Evolutionary conservation across 2,888 invertebrate species (phyloP), one percentile per base, ranked within the genome.

Genomic region (Sisyra terminalis): DNA sequence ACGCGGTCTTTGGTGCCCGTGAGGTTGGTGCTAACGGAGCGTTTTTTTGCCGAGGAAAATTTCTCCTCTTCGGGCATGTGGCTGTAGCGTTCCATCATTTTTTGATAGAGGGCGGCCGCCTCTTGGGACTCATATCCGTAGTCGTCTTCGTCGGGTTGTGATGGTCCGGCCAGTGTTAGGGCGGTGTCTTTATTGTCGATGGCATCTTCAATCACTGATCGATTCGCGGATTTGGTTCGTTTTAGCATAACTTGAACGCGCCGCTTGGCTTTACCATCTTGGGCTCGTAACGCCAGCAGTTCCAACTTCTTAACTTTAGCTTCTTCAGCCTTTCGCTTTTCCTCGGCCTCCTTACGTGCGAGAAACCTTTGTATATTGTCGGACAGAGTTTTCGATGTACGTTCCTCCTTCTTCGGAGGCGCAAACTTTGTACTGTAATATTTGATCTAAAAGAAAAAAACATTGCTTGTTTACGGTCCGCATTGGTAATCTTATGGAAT

Each of bases 81-180:
- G 51, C 70, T 78, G 51, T 85, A 86, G 57, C 87, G 87, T 50
- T 80, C 79, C 72, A 89, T 83, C 67, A 89, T 76, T 59, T 87
- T 85, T 50, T 78, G 75, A 57, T 88, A 88, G 51, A 80, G 71
- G 18, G 79, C 82, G 35, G 83, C 75, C 2, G 87, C 82, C 58
- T 82, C 82, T 52, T 79, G 80, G 0, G 89, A 89, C 31, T 83
- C 85, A 56, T 87, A 89, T 1, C 89, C 90, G 56, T 89, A 90
- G 56, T 90, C 89, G 64, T 90, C 90, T 56, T 87, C 86, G 53
- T 89, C 89, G 0, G 86, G 83, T 53, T 87, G 86, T 2, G 78
- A 74, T 0, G 78, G 76, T 0, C 84, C 85, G 39, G 74, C 71
- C 29, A 76, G 60, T 1, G 84, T 83, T 3, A 83, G 72, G 3